Percentiles rank a stretch among this genome's conserved stretches.
Conservation (phyloP, 2,888 invertebrate species). For the Pocota personata region DNA sequence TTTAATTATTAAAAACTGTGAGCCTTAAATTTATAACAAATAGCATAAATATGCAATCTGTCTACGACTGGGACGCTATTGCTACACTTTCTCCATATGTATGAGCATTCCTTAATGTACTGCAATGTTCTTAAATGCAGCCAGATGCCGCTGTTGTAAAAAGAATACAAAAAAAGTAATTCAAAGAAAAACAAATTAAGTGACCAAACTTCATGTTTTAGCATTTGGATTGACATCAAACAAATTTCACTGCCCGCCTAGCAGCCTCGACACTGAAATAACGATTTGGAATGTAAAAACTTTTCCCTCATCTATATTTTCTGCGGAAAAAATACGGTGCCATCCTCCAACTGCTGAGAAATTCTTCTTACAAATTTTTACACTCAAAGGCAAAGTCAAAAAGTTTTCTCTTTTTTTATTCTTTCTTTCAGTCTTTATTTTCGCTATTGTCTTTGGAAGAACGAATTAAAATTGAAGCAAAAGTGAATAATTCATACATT, state of each 20-base stretch:
- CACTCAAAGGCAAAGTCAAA: slow-evolving; percentile 63
- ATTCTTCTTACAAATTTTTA: slow-evolving; percentile 38
- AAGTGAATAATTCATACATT: slow-evolving; percentile 66
- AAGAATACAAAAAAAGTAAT: not conserved
- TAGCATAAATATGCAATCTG: not conserved
- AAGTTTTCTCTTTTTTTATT: slow-evolving; percentile 29
- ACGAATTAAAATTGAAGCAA: slow-evolving; percentile 65
- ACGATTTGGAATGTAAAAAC: slow-evolving; percentile 50
- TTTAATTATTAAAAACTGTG: too few species aligned
- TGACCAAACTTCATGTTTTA: slow-evolving; percentile 63
- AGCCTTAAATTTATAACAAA: too few species aligned
- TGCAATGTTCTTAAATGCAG: not conserved
- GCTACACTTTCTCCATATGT: not conserved
- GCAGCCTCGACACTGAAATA: slow-evolving; percentile 16
- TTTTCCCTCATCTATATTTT: slow-evolving; percentile 60
- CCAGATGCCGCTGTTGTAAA: slow-evolving; percentile 21
- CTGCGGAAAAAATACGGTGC: slow-evolving; percentile 2
- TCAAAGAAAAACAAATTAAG: slow-evolving; percentile 54
- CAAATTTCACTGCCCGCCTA: slow-evolving; percentile 24
- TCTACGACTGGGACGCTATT: not conserved
- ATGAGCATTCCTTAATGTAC: not conserved
- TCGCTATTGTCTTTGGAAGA: slow-evolving; percentile 36
- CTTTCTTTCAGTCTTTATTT: not conserved
- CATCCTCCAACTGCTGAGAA: slow-evolving; percentile 34
- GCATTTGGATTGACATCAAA: slow-evolving; percentile 61